phyloP scores from a whole-genome alignment of 64 coral and sea anemone genomes.

The Acropora yongei region DNA sequence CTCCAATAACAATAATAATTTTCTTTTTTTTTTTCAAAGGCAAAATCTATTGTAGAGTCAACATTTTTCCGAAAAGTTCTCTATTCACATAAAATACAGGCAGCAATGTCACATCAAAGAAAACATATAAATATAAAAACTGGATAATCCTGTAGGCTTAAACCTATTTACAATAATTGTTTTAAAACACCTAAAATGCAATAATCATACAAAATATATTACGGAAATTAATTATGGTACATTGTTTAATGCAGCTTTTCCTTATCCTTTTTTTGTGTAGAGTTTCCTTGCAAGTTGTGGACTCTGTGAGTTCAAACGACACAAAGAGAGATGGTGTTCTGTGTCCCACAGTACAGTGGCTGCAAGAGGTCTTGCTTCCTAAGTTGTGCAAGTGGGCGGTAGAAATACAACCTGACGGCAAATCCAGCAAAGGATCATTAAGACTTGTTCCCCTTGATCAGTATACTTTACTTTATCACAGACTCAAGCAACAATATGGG shows the following conservation, averaged over 20 bases:
- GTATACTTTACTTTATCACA: conserved; percentile 83
- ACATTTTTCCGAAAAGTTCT: too few species aligned
- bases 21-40: too few species aligned
- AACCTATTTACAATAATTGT: too few species aligned
- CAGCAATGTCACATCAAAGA: too few species aligned
- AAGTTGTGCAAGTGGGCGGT: conserved; percentile 90
- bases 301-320: not conserved
- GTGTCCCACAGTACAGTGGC: conserved; percentile 86
- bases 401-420: conserved; percentile 25
- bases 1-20: too few species aligned
- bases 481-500: conserved; percentile 87
- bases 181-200: too few species aligned
- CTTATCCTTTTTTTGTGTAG: not conserved
- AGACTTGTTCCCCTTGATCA: conserved; percentile 81
- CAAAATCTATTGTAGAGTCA: too few species aligned
- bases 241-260: not conserved
- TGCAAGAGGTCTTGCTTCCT: conserved; percentile 75
- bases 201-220: too few species aligned
- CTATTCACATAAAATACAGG: too few species aligned
- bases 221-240: too few species aligned
- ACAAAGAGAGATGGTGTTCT: conserved; percentile 51
- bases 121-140: too few species aligned
- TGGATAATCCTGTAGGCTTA: too few species aligned
- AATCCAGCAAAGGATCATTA: conserved; percentile 56
- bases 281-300: conserved; percentile 27